phyloP scores from a whole-genome alignment of 2,113 vertebrate genomes.

The Corythaixoides concolor region DNA sequence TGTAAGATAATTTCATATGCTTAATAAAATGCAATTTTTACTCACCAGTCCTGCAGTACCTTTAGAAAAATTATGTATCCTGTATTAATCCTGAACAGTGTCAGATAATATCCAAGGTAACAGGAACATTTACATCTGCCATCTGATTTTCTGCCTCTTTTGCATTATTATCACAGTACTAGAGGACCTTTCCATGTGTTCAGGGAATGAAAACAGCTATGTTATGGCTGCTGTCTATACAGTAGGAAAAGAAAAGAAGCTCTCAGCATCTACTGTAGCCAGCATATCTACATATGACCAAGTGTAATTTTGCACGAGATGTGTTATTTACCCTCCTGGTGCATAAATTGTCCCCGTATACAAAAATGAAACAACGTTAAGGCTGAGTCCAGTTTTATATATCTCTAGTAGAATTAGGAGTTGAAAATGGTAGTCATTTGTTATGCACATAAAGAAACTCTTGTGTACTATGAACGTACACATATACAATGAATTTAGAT shows the following conservation, averaged over 20 bases:
- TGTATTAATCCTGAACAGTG: not conserved
- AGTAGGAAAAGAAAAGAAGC: not conserved
- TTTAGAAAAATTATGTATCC: not conserved
- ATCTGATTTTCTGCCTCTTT: not conserved
- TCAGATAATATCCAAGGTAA: not conserved
- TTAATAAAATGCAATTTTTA: not conserved
- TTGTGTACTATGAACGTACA: not conserved
- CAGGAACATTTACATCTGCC: not conserved
- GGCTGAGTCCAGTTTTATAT: not conserved
- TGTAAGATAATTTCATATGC: not conserved
- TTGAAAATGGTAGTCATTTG: not conserved
- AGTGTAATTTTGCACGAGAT: slow-evolving; percentile 33
- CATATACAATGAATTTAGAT: not conserved
- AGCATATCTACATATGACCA: slow-evolving; percentile 8
- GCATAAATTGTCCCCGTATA: slow-evolving; percentile 44
- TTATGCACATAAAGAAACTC: not conserved
- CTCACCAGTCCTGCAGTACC: not conserved
- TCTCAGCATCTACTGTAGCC: not conserved
- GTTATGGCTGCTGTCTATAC: not conserved
- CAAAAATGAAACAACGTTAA: not conserved
- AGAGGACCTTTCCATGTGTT: not conserved
- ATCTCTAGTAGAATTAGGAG: not conserved
- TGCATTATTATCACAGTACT: not conserved
- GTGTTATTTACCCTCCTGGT: slow-evolving; percentile 40
- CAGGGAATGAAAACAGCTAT: not conserved